Conservation (phyloP, 2,113 vertebrate genomes). For the Hucho hucho region DNA sequence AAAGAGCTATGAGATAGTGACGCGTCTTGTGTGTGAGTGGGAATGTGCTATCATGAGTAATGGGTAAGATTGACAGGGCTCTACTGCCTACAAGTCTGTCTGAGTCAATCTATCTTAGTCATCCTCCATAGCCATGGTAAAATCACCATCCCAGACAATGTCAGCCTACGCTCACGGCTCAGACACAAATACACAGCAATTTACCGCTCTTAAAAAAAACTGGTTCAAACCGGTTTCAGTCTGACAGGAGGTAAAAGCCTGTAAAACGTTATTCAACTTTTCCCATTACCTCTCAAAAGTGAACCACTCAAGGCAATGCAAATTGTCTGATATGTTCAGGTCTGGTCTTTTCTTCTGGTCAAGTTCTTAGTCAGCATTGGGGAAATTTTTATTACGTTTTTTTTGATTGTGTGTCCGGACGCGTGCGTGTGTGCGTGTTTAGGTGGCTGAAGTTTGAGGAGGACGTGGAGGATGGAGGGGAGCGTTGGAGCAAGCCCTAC, state of each 20-base stretch:
- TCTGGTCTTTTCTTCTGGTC: neutral
- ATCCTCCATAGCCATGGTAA: neutral
- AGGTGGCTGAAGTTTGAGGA: slow-evolving; percentile 94
- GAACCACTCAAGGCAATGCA: neutral
- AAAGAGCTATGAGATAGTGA: neutral
- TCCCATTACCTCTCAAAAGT: neutral
- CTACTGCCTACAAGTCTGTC: neutral
- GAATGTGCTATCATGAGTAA: neutral
- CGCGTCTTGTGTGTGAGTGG: neutral
- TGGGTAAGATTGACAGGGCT: too few species aligned
- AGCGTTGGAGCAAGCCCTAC: slow-evolving; percentile 94
- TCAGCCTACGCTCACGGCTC: neutral
- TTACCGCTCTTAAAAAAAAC: neutral
- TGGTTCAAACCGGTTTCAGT: neutral
- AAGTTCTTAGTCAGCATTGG: neutral
- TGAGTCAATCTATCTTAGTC: neutral
- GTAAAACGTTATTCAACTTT: neutral
- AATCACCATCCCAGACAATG: neutral
- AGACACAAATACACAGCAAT: neutral
- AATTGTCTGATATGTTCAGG: neutral
- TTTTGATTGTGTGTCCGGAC: neutral
- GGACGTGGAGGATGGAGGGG: slow-evolving; percentile 94
- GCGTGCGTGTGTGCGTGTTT: slow-evolving; percentile 31
- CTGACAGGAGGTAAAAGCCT: neutral
- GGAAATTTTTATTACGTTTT: too few species aligned